Conservation (phyloP, 2,888 invertebrate species). For the Dichetophora obliterata region DNA sequence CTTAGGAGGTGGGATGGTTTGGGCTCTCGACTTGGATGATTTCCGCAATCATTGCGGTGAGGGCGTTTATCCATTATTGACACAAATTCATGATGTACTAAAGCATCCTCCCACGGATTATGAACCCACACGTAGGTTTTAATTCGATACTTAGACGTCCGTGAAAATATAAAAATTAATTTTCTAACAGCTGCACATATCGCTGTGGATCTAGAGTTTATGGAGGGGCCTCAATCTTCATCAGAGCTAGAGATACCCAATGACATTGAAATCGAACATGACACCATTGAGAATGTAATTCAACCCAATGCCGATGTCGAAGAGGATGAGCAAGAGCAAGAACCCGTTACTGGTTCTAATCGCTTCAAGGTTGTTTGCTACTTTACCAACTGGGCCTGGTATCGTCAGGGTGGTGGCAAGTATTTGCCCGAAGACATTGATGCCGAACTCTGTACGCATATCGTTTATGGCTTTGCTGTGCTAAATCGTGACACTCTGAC, state of each 20-base stretch:
- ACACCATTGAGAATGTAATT: conserved; percentile 49
- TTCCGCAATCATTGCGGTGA: conserved; percentile 84
- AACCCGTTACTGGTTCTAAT: conserved; percentile 41
- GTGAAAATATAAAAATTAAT: neutral
- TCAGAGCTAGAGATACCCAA: conserved; percentile 53
- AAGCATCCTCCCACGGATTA: conserved; percentile 69
- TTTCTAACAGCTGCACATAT: conserved; percentile 54
- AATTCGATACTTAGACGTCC: neutral
- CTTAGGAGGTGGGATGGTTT: conserved; percentile 90
- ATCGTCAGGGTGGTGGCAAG: conserved; percentile 85
- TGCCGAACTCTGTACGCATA: conserved; percentile 88
- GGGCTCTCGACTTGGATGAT: conserved; percentile 92
- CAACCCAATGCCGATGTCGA: conserved; percentile 61
- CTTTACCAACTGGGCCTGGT: conserved; percentile 96
- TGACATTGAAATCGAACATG: conserved; percentile 54
- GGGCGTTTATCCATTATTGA: conserved; percentile 84
- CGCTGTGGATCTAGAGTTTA: conserved; percentile 50
- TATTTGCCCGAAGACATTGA: conserved; percentile 87
- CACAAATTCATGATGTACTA: conserved; percentile 81
- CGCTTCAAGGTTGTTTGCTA: conserved; percentile 88
- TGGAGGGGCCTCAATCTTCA: conserved; percentile 56
- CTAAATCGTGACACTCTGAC: conserved; percentile 80
- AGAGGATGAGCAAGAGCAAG: conserved; percentile 47
- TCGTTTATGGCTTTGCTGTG: conserved; percentile 93
- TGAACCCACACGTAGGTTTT: conserved; percentile 59